phyloP scores from a whole-genome alignment of 2,797 vertebrate species.

The Epinephelus coioides region DNA sequence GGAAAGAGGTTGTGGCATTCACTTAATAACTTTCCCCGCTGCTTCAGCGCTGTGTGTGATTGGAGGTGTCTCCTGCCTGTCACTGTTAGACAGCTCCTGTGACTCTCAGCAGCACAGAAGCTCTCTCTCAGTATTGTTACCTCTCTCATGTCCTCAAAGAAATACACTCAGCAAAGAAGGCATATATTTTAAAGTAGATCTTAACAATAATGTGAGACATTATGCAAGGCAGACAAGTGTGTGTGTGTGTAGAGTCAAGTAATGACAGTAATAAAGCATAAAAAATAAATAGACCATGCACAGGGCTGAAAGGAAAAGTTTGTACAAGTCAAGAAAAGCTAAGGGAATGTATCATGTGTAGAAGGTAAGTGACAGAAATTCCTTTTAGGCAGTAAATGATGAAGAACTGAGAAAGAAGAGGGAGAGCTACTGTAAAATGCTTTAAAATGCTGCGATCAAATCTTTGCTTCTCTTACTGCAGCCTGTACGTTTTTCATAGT shows the following conservation, averaged over 20 bases:
- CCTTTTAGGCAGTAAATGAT: conserved; percentile 28
- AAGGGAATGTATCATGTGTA: conserved; percentile 4
- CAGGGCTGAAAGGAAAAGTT: conserved; percentile 27
- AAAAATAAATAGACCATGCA: neutral
- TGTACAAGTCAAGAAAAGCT: conserved; percentile 14
- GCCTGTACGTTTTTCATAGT: neutral
- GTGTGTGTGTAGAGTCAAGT: conserved; percentile 15
- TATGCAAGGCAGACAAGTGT: conserved; percentile 15
- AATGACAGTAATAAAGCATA: conserved; percentile 23
- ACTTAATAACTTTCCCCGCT: conserved; percentile 76
- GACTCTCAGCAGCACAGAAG: conserved; percentile 47
- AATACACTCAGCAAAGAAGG: conserved; percentile 30
- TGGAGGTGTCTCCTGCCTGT: conserved; percentile 74
- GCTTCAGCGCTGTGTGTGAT: conserved; percentile 62
- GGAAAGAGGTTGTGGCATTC: conserved; percentile 80
- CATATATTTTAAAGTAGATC: conserved; percentile 23
- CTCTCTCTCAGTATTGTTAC: conserved; percentile 13
- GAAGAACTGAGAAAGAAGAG: conserved; percentile 8
- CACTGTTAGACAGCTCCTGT: conserved; percentile 55
- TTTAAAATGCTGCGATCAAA: conserved; percentile 7
- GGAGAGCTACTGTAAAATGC: neutral
- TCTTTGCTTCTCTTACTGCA: neutral
- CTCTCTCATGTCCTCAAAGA: conserved; percentile 24
- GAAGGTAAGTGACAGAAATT: conserved; percentile 16
- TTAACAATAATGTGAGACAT: conserved; percentile 26